These are phyloP conservation scores for Drosophila baimaii DNA, from an alignment of 1,140 invertebrate species.

Conservation along the genomic window DNA sequence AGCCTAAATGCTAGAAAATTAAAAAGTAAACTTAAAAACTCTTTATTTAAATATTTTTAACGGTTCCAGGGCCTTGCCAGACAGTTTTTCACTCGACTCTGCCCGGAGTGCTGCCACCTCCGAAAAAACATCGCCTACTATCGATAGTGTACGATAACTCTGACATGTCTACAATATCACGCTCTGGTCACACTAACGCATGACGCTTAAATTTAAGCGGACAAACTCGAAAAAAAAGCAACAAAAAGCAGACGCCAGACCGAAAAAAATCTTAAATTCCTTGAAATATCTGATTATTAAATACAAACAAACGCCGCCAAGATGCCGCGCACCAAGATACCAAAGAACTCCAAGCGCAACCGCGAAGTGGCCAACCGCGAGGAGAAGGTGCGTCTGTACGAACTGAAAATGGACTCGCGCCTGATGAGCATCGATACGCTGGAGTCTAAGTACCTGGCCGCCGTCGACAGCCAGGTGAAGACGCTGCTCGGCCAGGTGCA, in stretches of 20 bases:
- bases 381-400: slow-evolving; percentile 74
- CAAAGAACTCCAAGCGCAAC: slow-evolving; percentile 79
- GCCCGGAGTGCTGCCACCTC: not conserved
- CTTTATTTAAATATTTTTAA: not conserved
- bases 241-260: slow-evolving; percentile 28
- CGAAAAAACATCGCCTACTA: not conserved
- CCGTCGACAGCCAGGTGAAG: slow-evolving; percentile 47
- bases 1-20: not conserved
- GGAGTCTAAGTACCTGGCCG: slow-evolving; percentile 42
- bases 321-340: slow-evolving; percentile 81
- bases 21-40: too few species aligned
- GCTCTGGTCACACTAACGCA: slow-evolving; percentile 14
- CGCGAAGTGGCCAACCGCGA: slow-evolving; percentile 75
- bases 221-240: slow-evolving; percentile 60
- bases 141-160: not conserved
- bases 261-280: not conserved
- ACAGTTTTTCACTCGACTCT: not conserved
- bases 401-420: slow-evolving; percentile 67
- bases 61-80: not conserved
- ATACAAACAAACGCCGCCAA: slow-evolving; percentile 6
- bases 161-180: not conserved
- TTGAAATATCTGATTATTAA: not conserved
- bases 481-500: slow-evolving; percentile 41
- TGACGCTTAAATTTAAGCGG: slow-evolving; percentile 61
- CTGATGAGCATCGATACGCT: slow-evolving; percentile 57